Conservation (phyloP, 2,797 vertebrate genomes). For the Platalea minor region DNA sequence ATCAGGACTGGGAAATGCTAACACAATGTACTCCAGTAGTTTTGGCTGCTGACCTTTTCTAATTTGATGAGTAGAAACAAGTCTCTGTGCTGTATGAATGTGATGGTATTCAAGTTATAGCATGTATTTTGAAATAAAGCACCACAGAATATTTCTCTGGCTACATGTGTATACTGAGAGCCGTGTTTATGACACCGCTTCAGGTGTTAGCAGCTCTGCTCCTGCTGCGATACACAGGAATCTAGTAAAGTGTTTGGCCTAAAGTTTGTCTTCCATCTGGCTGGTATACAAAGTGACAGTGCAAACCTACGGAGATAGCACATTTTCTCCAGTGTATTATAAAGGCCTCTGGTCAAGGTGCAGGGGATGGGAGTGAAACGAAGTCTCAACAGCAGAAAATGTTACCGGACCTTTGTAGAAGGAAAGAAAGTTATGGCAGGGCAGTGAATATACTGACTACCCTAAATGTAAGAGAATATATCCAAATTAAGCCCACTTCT, state of each 20-base stretch:
- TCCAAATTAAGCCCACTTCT: not conserved
- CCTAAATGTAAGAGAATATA: not conserved
- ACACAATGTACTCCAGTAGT: not conserved
- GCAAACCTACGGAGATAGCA: not conserved
- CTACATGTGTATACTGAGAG: not conserved
- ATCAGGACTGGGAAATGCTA: not conserved
- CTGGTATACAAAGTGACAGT: not conserved
- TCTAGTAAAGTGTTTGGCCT: not conserved
- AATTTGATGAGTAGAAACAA: not conserved
- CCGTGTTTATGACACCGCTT: not conserved
- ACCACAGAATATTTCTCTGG: not conserved
- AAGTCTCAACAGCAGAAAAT: not conserved
- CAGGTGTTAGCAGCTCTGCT: not conserved
- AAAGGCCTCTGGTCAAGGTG: not conserved
- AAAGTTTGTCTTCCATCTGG: not conserved
- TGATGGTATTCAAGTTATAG: not conserved
- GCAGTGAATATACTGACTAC: not conserved
- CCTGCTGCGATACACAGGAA: not conserved
- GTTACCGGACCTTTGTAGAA: not conserved
- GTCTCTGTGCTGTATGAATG: not conserved
- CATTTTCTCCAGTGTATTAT: not conserved
- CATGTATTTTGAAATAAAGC: conserved; percentile 36
- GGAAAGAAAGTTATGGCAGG: not conserved
- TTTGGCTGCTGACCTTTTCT: not conserved
- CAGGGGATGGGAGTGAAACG: not conserved